phyloP scores from a whole-genome alignment of 2,797 vertebrate genomes.

The Poecilia velifera region DNA sequence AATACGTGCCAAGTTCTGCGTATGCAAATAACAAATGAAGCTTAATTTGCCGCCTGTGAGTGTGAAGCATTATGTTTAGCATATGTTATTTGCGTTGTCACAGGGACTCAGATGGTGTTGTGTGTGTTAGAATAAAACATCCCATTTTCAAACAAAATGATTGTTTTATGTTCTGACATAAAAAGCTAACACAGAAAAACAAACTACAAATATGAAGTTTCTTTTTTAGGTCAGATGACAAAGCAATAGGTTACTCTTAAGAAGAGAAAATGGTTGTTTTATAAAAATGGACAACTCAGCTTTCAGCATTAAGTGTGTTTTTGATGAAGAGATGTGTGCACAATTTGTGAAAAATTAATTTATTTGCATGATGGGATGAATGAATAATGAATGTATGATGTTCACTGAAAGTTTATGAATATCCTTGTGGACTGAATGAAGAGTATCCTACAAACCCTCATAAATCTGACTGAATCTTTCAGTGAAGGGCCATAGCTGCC shows the following conservation, averaged over 20 bases:
- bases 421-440: slow-evolving; percentile 30
- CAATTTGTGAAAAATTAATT: neutral
- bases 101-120: slow-evolving; percentile 5
- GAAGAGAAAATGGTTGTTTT: neutral
- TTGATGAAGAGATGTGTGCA: neutral
- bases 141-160: neutral
- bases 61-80: slow-evolving; percentile 29
- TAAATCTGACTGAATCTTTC: slow-evolving; percentile 54
- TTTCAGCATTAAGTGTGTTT: slow-evolving; percentile 6
- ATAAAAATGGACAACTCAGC: slow-evolving; percentile 43
- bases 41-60: slow-evolving; percentile 15
- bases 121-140: neutral
- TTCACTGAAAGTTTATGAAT: neutral
- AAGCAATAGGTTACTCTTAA: no score
- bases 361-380: neutral
- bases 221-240: neutral
- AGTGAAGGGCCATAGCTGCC: slow-evolving; percentile 76
- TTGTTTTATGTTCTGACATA: neutral
- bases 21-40: slow-evolving; percentile 43
- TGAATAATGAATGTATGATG: neutral
- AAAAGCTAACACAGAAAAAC: neutral
- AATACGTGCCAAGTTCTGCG: slow-evolving; percentile 21
- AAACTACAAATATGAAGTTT: neutral
- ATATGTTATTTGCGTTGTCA: slow-evolving; percentile 33
- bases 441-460: slow-evolving; percentile 55